These are phyloP conservation scores for Leptocoma aspasia DNA, from an alignment of 2,113 vertebrate species.

Conservation along the genomic window DNA sequence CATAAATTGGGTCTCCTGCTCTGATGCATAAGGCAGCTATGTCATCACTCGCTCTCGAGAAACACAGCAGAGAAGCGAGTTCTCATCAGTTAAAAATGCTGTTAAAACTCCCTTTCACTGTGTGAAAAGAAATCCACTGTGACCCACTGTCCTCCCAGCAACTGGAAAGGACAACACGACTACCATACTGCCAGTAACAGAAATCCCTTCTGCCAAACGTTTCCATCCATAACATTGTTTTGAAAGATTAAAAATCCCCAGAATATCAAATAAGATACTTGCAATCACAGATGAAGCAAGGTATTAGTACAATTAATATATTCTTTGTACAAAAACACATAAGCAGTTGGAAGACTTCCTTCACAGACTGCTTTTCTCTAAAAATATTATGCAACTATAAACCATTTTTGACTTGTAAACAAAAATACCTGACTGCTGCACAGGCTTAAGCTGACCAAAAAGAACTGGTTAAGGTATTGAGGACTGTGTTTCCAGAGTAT, in stretches of 20 bases:
- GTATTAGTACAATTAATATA: neutral
- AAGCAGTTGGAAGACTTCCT: neutral
- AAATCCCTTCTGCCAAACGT: neutral
- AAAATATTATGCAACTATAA: neutral
- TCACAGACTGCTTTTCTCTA: neutral
- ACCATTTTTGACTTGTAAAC: neutral
- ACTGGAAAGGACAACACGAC: neutral
- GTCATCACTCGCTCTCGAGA: neutral
- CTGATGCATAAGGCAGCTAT: neutral
- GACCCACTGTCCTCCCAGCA: neutral
- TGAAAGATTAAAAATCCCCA: neutral
- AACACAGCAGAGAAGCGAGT: neutral
- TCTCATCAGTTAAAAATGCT: neutral
- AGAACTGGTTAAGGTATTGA: neutral
- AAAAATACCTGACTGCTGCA: neutral
- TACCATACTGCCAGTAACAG: neutral
- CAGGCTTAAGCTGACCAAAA: constrained; percentile 2
- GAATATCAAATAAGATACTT: neutral
- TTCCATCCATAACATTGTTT: neutral
- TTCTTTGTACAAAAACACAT: neutral
- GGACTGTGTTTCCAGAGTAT: neutral
- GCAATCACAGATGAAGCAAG: neutral
- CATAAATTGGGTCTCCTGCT: neutral
- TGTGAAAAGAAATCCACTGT: neutral
- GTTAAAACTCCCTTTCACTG: neutral